Percentiles rank a stretch among this genome's conserved stretches.
Evolutionary conservation across 2,113 vertebrate species (phyloP).

Genomic region (Nannospalax galili): DNA sequence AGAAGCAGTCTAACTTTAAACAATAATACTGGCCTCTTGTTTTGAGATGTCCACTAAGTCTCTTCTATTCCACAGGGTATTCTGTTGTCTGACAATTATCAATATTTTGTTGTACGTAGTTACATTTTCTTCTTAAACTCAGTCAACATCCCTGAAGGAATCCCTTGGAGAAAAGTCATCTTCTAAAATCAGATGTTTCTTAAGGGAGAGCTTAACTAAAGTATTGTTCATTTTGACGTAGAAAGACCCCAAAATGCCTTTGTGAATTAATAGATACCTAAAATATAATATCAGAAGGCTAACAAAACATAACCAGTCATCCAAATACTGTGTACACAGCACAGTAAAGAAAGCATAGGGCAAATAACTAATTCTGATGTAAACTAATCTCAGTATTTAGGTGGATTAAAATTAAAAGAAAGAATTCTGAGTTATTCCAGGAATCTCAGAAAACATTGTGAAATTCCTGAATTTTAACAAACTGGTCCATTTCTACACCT

Average conservation of each 20-base stretch:
- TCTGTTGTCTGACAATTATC: not conserved
- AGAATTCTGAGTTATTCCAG: not conserved
- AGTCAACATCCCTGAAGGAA: not conserved
- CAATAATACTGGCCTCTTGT: not conserved
- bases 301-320: not conserved
- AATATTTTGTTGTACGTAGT: not conserved
- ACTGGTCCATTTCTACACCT: not conserved
- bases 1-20: not conserved
- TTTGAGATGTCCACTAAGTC: not conserved
- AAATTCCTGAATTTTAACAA: constrained; percentile 21
- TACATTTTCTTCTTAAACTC: not conserved
- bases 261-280: not conserved
- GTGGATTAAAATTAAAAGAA: constrained; percentile 29
- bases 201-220: constrained; percentile 17
- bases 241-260: not conserved
- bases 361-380: not conserved
- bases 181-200: constrained; percentile 26
- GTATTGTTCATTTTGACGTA: not conserved
- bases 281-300: constrained; percentile 16
- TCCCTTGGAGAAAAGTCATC: not conserved
- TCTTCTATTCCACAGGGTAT: not conserved
- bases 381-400: not conserved
- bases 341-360: not conserved
- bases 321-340: not conserved
- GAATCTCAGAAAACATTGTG: not conserved